These are phyloP conservation scores for Holotrichia oblita DNA, from an alignment of 1,140 invertebrate species.

Conservation along the genomic window DNA sequence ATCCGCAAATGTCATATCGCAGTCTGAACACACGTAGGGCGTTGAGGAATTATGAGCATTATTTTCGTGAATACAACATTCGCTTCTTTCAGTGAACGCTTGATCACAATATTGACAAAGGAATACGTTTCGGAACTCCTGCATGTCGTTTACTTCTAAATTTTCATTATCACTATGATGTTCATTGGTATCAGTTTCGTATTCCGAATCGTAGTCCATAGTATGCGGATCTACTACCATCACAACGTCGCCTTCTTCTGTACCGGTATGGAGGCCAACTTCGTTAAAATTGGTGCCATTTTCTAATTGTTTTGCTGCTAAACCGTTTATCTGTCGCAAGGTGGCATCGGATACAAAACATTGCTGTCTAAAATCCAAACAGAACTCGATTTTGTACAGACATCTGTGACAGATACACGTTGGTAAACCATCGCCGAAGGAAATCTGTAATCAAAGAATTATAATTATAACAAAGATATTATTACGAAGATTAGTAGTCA, in stretches of 20 bases:
- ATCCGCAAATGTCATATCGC: slow-evolving; percentile 66
- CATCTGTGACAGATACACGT: slow-evolving; percentile 69
- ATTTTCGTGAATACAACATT: slow-evolving; percentile 68
- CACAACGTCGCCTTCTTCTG: slow-evolving; percentile 66
- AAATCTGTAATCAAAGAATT: slow-evolving; percentile 56
- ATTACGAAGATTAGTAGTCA: too few species aligned
- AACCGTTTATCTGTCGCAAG: slow-evolving; percentile 63
- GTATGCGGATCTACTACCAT: slow-evolving; percentile 71
- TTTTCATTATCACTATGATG: slow-evolving; percentile 49
- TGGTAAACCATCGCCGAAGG: slow-evolving; percentile 67
- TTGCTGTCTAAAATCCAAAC: slow-evolving; percentile 65
- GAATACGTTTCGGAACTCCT: slow-evolving; percentile 66
- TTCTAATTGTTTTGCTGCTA: slow-evolving; percentile 51
- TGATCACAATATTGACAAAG: slow-evolving; percentile 75
- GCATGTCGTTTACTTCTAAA: slow-evolving; percentile 51
- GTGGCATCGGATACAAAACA: slow-evolving; percentile 67
- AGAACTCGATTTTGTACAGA: slow-evolving; percentile 68
- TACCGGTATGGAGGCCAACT: slow-evolving; percentile 12
- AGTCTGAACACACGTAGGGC: slow-evolving; percentile 69
- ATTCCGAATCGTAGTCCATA: slow-evolving; percentile 68
- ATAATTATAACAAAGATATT: too few species aligned
- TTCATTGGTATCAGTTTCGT: slow-evolving; percentile 54
- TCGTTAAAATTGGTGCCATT: slow-evolving; percentile 7
- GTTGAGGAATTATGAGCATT: slow-evolving; percentile 57
- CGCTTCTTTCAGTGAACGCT: slow-evolving; percentile 68